Evolutionary conservation across 2,888 invertebrate species (phyloP), one percentile per base, ranked within the genome.

Genomic region (Xylophagus ater): DNA sequence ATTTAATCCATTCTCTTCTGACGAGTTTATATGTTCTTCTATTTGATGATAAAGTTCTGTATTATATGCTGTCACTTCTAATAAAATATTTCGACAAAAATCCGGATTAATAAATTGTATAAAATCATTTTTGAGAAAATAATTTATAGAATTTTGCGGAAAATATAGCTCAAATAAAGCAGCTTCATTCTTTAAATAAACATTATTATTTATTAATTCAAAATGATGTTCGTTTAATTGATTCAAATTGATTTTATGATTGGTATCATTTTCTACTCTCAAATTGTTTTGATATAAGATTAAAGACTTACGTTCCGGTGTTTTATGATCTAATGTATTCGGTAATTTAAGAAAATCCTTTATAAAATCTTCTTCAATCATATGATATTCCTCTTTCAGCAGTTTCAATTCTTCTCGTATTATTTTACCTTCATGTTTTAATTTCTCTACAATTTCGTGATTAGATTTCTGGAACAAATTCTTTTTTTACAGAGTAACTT

Each of bases 91-190:
- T 39, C 81, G 75, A 4, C 74, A 71, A 64, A 88, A 86, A 63
- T 88, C 86, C 1, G 85, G 71, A 58, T 84, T 85, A 1, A 79
- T 75, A 51, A 81, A 76, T 52, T 76, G 76, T 1, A 70, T 56
- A 54, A 74, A 81, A n/a, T 70, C 58, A 1, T 69, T 59, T 15
- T 66, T 60, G 5, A 73, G 53, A 37, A 63, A 56, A 34, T 66
- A 55, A 2, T 63, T 57, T 0, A 53, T 45, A 26, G 62, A 42
- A 3, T 56, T 48, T 25, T 58, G 51, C 32, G 55, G 54, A 12
- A 53, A 51, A 10, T 70, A 51, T 8, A 79, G 61, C 61, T 87
- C 86, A 55, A 82, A 83, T 12, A 76, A 49, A 1, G 82, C 81
- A 1, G 80, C 82, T 43, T 81, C 74, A 14, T 76, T 73, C 55